These are phyloP conservation scores for Drosophila dives DNA, from an alignment of 2,888 invertebrate genomes.

Conservation along the genomic window DNA sequence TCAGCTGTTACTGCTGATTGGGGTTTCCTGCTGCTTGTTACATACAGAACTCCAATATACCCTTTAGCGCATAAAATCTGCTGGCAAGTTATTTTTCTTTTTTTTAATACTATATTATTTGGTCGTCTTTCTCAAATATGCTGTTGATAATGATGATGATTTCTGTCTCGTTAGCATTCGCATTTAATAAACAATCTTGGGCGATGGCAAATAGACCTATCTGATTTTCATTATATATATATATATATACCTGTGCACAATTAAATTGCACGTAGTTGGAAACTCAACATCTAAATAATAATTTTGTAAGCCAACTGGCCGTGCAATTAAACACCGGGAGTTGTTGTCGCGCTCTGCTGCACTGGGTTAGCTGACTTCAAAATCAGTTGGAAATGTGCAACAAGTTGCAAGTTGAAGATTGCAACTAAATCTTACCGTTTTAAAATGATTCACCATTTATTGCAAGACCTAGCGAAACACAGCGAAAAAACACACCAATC, in stretches of 20 bases:
- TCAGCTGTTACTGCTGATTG: not conserved
- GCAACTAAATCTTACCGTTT: not conserved
- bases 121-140: not conserved
- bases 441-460: not conserved
- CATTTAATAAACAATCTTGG: not conserved
- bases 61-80: not conserved
- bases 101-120: not conserved
- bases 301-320: not conserved
- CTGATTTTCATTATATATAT: not conserved
- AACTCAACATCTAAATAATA: not conserved
- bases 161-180: not conserved
- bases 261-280: not conserved
- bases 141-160: not conserved
- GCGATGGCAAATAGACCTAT: not conserved
- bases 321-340: not conserved
- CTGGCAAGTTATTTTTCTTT: not conserved
- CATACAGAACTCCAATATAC: not conserved
- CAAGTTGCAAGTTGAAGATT: not conserved
- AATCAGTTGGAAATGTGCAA: not conserved
- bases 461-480: not conserved
- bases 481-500: not conserved
- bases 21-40: not conserved
- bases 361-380: not conserved
- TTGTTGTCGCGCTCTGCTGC: not conserved
- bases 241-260: not conserved